Conservation (phyloP, 2,797 vertebrate species). For the Fratercula arctica region DNA sequence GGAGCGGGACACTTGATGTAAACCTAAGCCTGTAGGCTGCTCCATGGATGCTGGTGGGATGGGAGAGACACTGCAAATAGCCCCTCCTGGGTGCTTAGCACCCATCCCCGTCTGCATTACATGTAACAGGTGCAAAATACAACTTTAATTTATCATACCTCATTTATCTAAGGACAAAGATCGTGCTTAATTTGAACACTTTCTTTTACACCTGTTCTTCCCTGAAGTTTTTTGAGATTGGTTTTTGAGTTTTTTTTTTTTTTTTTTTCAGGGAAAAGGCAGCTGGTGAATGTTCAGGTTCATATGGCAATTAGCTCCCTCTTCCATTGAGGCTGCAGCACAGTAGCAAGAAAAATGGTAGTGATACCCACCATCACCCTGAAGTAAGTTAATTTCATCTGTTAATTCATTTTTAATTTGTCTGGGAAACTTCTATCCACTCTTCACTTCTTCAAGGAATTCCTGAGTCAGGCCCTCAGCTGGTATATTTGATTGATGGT, state of each 20-base stretch:
- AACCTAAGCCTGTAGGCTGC: neutral
- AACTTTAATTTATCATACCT: neutral
- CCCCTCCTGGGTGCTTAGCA: neutral
- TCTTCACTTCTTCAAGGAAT: neutral
- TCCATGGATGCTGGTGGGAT: neutral
- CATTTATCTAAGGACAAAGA: neutral
- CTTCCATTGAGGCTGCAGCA: neutral
- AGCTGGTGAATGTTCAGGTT: neutral
- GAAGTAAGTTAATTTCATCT: neutral
- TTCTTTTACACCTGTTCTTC: neutral
- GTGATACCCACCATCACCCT: neutral
- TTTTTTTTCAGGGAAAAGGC: neutral
- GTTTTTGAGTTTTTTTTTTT: neutral
- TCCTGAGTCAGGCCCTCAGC: neutral
- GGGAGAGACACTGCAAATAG: neutral
- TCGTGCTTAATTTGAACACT: neutral
- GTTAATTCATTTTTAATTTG: neutral
- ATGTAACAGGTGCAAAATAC: neutral
- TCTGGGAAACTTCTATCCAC: neutral
- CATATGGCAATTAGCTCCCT: neutral
- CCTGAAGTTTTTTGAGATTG: neutral
- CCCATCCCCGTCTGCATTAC: neutral
- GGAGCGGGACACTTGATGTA: neutral
- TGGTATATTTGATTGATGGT: neutral
- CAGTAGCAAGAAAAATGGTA: neutral